Base-by-base conservation (phyloP, 2,113 vertebrate genomes). In the Ptychochromis oligacanthus region DNA sequence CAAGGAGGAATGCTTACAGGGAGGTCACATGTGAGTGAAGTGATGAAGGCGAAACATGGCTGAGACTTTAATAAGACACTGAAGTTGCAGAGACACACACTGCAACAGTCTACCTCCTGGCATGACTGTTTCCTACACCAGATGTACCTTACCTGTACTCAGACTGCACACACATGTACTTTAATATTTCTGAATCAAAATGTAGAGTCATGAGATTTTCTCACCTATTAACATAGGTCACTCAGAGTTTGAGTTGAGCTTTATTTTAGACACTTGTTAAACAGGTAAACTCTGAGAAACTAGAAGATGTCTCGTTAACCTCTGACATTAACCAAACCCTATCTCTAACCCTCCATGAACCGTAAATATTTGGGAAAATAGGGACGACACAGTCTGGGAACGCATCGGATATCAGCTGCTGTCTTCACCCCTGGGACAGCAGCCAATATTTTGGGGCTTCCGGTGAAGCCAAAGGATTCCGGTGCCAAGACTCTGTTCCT, bases 1-100 rank as follows among this genome's bases (percentile, higher is more conserved):
- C 81, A 97, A 93, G 46, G 96, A 97, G 22, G 49, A 24, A n/a
- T 7, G 54, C 1, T 4, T 12, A 12, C 43, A 62, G 18, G 61
- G 22, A 11, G 9, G 26, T 31, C 34, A 17, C 4, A 7, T 13
- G 28, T 0, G n/a, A 64, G 67, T 4, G 58, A 60, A 62, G 22
- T 6, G 17, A 81, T n/a, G n/a, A n/a, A n/a, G n/a, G n/a, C 38
- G 36, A 64, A 64, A 38, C 34, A 8, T 1, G 20, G 34, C 34
- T 6, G 7, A 72, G 43, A 70, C 43, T 14, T 52, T 34, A 34
- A 26, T 0, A 49, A 65, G 62, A 34, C 12, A 1, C 2, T 43
- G 18, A n/a, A 11, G 14, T 54, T 56, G 28, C 40, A 40, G 26
- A n/a, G 49, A 54, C 2, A 3, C 4, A 26, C 1, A 3, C 57